Conservation (phyloP, 2,888 invertebrate genomes). For the Dorcus parallelipipedus region DNA sequence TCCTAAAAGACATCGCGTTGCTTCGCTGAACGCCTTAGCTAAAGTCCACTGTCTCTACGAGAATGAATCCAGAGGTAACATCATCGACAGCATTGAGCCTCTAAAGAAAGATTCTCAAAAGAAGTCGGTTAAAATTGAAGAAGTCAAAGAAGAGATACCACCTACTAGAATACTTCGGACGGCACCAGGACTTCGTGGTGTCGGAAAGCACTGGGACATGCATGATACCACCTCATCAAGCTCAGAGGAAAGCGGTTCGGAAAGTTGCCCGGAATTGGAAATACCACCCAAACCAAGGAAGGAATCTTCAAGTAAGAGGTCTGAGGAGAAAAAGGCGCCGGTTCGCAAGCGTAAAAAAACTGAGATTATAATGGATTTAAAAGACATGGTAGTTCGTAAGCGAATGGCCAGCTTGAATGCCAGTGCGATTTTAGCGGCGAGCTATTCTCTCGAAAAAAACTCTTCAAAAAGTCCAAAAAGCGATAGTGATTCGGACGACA, state of each 20-base stretch:
- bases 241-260: slow-evolving; percentile 35
- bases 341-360: slow-evolving; percentile 58
- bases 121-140: slow-evolving; percentile 26
- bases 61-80: slow-evolving; percentile 76
- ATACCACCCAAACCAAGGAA: slow-evolving; percentile 39
- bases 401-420: slow-evolving; percentile 91
- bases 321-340: slow-evolving; percentile 49
- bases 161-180: slow-evolving; percentile 62
- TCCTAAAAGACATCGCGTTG: slow-evolving; percentile 80
- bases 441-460: slow-evolving; percentile 70
- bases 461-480: slow-evolving; percentile 54
- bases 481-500: slow-evolving; percentile 54
- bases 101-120: slow-evolving; percentile 26
- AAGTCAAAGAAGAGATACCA: slow-evolving; percentile 24
- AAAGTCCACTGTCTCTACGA: slow-evolving; percentile 90
- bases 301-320: slow-evolving; percentile 40
- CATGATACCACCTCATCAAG: slow-evolving; percentile 65
- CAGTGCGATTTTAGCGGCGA: slow-evolving; percentile 84
- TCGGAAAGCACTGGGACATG: slow-evolving; percentile 83
- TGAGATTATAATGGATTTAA: slow-evolving; percentile 73
- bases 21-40: slow-evolving; percentile 83
- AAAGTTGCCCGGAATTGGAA: slow-evolving; percentile 20
- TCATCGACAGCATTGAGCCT: slow-evolving; percentile 52
- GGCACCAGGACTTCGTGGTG: slow-evolving; percentile 71
- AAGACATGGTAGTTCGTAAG: slow-evolving; percentile 84